Conservation (phyloP, 2,113 vertebrate genomes). For the Motacilla tschutschensis region DNA sequence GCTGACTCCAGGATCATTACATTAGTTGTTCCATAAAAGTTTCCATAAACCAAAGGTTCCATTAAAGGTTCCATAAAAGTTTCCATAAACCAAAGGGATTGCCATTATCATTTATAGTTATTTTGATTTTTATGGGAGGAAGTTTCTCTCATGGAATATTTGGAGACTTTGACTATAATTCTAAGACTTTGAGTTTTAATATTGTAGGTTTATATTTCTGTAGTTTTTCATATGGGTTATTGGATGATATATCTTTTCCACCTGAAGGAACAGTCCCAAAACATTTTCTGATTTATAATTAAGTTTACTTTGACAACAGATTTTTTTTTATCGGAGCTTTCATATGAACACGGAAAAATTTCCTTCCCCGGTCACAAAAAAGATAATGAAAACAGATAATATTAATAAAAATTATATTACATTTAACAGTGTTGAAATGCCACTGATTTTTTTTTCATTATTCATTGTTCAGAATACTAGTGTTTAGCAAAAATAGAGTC, state of each 20-base stretch:
- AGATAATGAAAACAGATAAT: background rate
- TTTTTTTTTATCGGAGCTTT: constrained; percentile 14
- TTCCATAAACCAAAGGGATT: background rate
- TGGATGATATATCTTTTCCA: background rate
- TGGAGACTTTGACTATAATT: background rate
- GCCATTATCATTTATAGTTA: background rate
- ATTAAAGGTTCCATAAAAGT: background rate
- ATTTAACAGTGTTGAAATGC: background rate
- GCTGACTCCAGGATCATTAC: background rate
- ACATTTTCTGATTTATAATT: background rate
- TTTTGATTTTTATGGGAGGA: background rate
- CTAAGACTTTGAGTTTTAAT: background rate
- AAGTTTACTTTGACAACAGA: constrained; percentile 17
- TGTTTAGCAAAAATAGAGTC: background rate
- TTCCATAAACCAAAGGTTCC: background rate
- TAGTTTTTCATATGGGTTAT: background rate
- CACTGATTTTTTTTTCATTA: background rate
- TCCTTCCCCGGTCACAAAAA: background rate
- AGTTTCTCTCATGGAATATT: background rate
- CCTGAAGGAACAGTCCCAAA: background rate
- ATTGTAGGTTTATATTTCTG: background rate
- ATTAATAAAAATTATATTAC: background rate
- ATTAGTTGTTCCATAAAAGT: background rate
- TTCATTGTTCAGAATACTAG: background rate
- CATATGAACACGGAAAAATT: background rate